Evolutionary conservation across 2,888 invertebrate species (phyloP).

Genomic region (Plebejus anna): DNA sequence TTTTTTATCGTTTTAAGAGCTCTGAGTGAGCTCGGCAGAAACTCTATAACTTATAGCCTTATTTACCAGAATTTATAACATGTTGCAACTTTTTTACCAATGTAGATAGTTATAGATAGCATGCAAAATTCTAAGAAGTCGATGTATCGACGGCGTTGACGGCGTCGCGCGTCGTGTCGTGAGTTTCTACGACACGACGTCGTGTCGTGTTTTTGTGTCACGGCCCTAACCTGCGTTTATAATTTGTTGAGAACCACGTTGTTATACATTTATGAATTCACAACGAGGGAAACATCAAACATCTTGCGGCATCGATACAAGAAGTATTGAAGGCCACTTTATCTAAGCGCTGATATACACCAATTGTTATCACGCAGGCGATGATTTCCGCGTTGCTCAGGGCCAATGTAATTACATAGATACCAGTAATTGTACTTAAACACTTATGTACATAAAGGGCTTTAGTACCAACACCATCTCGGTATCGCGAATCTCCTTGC

Average conservation of each 20-base stretch:
- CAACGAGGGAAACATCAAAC: background rate
- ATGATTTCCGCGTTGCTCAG: conserved; percentile 69
- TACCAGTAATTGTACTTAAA: conserved; percentile 40
- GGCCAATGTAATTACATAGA: conserved; percentile 47
- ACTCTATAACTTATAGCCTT: background rate
- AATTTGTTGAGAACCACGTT: background rate
- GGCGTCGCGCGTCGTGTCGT: too few relatives aligned
- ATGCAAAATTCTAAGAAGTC: background rate
- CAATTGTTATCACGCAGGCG: conserved; percentile 66
- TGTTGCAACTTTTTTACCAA: too few relatives aligned
- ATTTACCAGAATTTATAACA: too few relatives aligned
- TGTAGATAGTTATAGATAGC: background rate
- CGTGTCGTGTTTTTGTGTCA: too few relatives aligned
- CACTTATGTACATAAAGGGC: background rate
- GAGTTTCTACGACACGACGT: too few relatives aligned
- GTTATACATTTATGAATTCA: background rate
- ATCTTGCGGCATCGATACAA: conserved; percentile 37
- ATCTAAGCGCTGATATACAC: conserved; percentile 61
- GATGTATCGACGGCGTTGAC: too few relatives aligned
- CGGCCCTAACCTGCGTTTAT: background rate
- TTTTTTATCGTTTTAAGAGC: too few relatives aligned
- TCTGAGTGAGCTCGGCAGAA: background rate
- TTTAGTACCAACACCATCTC: background rate
- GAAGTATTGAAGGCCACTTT: conserved; percentile 56
- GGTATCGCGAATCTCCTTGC: background rate